Evolutionary conservation across 2,888 invertebrate species (phyloP), one percentile per base, ranked within the genome.

Genomic region (Patella caerulea): DNA sequence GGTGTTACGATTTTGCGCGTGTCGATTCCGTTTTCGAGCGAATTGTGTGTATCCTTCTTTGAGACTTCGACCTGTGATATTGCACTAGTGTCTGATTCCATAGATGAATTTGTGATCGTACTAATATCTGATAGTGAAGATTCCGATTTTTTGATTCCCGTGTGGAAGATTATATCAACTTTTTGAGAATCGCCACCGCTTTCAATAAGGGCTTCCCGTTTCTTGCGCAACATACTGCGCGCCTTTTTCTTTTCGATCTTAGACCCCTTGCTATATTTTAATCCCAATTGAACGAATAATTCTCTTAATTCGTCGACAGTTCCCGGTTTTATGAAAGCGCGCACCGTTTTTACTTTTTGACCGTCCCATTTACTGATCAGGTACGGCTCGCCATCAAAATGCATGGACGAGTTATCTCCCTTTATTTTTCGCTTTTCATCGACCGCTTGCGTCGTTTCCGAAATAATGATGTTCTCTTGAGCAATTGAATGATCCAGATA

Each of bases 251-350:
- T 45, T 73, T 78, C 73, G 17, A 78, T 55, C 14, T 29, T 69
- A 24, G 75, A 78, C 72, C 70, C 72, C 45, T 73, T 75, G 73
- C 65, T 72, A 34, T 79, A 72, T 9, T 78, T 73, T n/a, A 76
- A 77, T 24, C 73, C 71, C 65, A 76, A 55, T 17, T 75, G 52
- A 7, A 59, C 77, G 69, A 84, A 86, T 5, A 86, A 72, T 19
- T 81, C 76, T 24, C 77, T 80, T 70, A 86, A 79, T 24, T 84
- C 83, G 5, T 81, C 83, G 14, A 86, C 86, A 74, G 81, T 82
- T 5, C 86, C 86, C 2, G 83, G 84, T 75, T 83, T 84, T 45
- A 86, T 86, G 54, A 80, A 81, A 17, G 79, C 78, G 15, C 86
- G 72, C 5, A 84, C 79, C 0, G 86, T 83, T 79, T 85, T 84